Evolutionary conservation across 2,797 vertebrate genomes (phyloP).

Genomic region (Garrulus glandarius): DNA sequence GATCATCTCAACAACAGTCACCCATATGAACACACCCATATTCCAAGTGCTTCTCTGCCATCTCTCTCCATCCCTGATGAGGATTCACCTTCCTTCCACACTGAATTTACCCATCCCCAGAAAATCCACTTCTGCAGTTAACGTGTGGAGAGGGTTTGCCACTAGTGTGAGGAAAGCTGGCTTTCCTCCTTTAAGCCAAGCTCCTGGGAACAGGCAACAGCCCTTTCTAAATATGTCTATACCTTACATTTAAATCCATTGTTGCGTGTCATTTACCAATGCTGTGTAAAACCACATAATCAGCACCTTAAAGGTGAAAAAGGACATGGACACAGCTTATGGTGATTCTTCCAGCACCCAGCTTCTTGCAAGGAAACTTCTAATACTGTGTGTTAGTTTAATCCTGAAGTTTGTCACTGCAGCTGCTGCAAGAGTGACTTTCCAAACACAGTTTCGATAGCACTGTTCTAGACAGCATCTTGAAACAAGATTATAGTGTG

Average conservation of each 20-base stretch:
- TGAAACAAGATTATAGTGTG: slow-evolving; percentile 8
- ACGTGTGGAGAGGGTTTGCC: rapidly evolving
- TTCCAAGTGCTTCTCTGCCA: background rate
- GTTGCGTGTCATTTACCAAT: background rate
- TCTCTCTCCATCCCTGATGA: background rate
- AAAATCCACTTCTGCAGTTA: background rate
- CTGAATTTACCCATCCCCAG: background rate
- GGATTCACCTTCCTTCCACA: background rate
- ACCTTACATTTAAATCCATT: background rate
- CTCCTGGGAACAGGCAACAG: background rate
- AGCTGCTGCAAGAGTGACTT: background rate
- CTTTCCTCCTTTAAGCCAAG: background rate
- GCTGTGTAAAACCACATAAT: background rate
- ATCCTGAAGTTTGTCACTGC: background rate
- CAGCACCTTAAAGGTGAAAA: background rate
- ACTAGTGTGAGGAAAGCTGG: background rate
- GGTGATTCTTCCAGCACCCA: background rate
- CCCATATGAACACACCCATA: background rate
- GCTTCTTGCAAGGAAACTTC: background rate
- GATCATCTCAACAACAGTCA: background rate
- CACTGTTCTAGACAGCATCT: background rate
- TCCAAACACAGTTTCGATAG: background rate
- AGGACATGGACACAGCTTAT: background rate
- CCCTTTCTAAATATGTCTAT: rapidly evolving
- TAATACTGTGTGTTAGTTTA: background rate